Evolutionary conservation across 2,113 vertebrate species (phyloP).

Genomic region (Oceanites oceanicus): DNA sequence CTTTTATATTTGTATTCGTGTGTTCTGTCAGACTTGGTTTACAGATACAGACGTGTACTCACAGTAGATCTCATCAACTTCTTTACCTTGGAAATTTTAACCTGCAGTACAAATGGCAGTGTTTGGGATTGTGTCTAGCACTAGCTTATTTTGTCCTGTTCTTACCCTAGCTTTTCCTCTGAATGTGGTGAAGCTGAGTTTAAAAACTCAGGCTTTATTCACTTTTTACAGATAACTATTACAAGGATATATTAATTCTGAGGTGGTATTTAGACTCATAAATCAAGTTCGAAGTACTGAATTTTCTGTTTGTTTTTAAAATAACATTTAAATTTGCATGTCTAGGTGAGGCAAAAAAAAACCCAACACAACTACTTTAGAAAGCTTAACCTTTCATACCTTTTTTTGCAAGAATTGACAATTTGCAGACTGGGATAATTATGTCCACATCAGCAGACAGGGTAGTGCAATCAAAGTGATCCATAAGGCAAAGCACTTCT

Average conservation of each 20-base stretch:
- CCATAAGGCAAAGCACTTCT: neutral
- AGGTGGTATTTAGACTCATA: neutral
- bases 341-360: neutral
- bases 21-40: neutral
- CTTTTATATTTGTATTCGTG: neutral
- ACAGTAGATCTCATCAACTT: fast-evolving
- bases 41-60: neutral
- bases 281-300: neutral
- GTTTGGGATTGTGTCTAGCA: neutral
- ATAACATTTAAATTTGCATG: neutral
- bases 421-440: too few relatives aligned
- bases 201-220: neutral
- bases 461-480: neutral
- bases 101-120: neutral
- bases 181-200: neutral
- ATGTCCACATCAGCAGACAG: neutral
- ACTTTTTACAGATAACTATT: neutral
- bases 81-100: neutral
- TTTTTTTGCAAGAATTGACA: neutral
- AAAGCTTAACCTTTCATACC: neutral
- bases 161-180: neutral
- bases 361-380: neutral
- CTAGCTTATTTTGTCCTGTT: neutral
- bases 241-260: neutral
- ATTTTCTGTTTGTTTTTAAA: neutral